Conservation (phyloP, 2,113 vertebrate species). For the Suncus etruscus region DNA sequence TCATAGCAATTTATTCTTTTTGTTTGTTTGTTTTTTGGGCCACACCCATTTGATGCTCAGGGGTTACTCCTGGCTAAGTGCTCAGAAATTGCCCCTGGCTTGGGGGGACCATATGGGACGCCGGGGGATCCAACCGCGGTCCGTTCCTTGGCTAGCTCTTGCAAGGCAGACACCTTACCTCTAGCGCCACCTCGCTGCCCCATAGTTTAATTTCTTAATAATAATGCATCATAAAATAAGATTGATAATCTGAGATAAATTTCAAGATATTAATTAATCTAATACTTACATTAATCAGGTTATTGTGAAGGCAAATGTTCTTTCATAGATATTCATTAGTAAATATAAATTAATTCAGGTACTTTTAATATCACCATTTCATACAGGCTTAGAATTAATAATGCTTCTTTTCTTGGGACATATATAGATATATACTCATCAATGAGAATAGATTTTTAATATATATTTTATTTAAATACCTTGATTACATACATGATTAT, state of each 20-base stretch:
- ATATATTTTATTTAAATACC: too few relatives aligned
- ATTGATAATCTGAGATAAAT: constrained; percentile 64
- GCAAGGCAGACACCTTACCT: too few relatives aligned
- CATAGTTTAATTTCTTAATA: constrained; percentile 55
- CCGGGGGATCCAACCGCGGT: too few relatives aligned
- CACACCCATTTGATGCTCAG: too few relatives aligned
- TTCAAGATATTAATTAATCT: constrained; percentile 62
- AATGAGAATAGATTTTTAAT: constrained; percentile 46
- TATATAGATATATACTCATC: constrained; percentile 27
- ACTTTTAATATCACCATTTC: constrained; percentile 5
- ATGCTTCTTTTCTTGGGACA: constrained; percentile 52
- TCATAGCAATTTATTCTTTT: too few relatives aligned
- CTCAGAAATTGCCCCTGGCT: too few relatives aligned
- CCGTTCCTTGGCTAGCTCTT: too few relatives aligned
- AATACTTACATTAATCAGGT: constrained; percentile 51
- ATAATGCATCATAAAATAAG: constrained; percentile 68
- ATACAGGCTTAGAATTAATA: constrained; percentile 56
- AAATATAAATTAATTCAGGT: constrained; percentile 62
- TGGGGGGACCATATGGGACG: too few relatives aligned
- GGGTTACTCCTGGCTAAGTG: too few relatives aligned
- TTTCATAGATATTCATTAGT: constrained; percentile 56
- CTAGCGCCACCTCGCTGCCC: too few relatives aligned
- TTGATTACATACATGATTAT: too few relatives aligned
- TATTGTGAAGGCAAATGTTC: constrained; percentile 37
- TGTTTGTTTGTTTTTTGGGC: too few relatives aligned